phyloP scores from a whole-genome alignment of 2,797 vertebrate genomes.

The Ctenopoma kingsleyae region DNA sequence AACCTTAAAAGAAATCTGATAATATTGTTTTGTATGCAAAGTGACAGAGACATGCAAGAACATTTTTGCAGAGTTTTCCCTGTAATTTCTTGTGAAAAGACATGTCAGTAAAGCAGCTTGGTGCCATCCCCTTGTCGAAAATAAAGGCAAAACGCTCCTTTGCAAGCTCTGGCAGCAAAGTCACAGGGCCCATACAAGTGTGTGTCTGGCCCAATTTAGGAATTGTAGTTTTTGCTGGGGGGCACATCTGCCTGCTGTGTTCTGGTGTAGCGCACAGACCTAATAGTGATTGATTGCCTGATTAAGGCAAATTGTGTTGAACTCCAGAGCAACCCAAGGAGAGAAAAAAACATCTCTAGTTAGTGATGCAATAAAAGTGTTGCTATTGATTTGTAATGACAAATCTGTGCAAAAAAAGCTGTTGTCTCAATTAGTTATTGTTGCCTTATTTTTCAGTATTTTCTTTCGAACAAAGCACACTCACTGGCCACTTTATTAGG shows the following conservation, averaged over 20 bases:
- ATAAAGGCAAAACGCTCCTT: constrained; percentile 66
- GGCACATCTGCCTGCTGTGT: constrained; percentile 74
- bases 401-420: constrained; percentile 32
- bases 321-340: constrained; percentile 71
- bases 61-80: constrained; percentile 53
- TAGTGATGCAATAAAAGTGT: constrained; percentile 67
- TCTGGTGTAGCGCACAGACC: constrained; percentile 63
- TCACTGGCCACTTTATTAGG: too few species aligned
- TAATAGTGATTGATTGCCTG: constrained; percentile 81
- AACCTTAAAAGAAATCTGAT: constrained; percentile 43
- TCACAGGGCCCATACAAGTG: constrained; percentile 62
- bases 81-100: constrained; percentile 69
- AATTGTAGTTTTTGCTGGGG: constrained; percentile 65
- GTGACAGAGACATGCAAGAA: constrained; percentile 41
- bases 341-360: constrained; percentile 67
- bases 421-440: constrained; percentile 48
- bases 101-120: constrained; percentile 67
- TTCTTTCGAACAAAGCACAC: constrained; percentile 1
- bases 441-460: constrained; percentile 27
- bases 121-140: constrained; percentile 64
- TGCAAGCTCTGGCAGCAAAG: constrained; percentile 49
- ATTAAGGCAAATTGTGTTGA: constrained; percentile 77
- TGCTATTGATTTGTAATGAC: constrained; percentile 69
- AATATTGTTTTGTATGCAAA: constrained; percentile 37
- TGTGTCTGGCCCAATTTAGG: constrained; percentile 75